phyloP scores from a whole-genome alignment of 1,140 invertebrate genomes.

The Drosophila ironensis region DNA sequence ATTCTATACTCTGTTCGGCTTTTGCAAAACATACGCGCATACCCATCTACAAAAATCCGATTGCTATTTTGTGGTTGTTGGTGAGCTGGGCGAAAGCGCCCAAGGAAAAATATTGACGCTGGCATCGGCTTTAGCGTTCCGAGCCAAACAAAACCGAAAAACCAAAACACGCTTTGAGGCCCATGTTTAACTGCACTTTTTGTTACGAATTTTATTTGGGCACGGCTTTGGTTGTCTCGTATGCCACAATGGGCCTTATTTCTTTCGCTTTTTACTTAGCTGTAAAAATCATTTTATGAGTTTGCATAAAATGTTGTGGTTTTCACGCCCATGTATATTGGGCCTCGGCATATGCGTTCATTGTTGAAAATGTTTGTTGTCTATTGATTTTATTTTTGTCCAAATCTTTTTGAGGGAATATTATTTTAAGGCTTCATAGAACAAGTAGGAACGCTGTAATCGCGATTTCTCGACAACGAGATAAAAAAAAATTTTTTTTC shows the following conservation, averaged over 20 bases:
- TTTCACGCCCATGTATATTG: conserved; percentile 80
- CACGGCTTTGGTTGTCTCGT: conserved; percentile 51
- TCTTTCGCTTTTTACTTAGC: conserved; percentile 52
- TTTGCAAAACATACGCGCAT: conserved; percentile 15
- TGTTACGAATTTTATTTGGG: conserved; percentile 65
- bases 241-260: conserved; percentile 43
- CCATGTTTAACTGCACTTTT: conserved; percentile 72
- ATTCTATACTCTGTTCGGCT: conserved; percentile 12
- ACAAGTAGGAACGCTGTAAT: too few species aligned
- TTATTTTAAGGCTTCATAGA: too few species aligned
- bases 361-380: conserved; percentile 42
- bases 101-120: conserved; percentile 71
- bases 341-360: conserved; percentile 58
- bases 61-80: conserved; percentile 58
- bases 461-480: too few species aligned
- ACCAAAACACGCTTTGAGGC: conserved; percentile 42
- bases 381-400: conserved; percentile 67
- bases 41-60: conserved; percentile 64
- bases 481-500: too few species aligned
- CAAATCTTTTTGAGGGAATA: not conserved
- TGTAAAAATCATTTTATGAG: conserved; percentile 80
- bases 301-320: conserved; percentile 81
- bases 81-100: conserved; percentile 55
- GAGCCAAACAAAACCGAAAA: conserved; percentile 15
- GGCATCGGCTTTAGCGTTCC: conserved; percentile 21